Evolutionary conservation across 2,797 vertebrate genomes (phyloP).

Genomic region (Bryconaethiops microstoma): DNA sequence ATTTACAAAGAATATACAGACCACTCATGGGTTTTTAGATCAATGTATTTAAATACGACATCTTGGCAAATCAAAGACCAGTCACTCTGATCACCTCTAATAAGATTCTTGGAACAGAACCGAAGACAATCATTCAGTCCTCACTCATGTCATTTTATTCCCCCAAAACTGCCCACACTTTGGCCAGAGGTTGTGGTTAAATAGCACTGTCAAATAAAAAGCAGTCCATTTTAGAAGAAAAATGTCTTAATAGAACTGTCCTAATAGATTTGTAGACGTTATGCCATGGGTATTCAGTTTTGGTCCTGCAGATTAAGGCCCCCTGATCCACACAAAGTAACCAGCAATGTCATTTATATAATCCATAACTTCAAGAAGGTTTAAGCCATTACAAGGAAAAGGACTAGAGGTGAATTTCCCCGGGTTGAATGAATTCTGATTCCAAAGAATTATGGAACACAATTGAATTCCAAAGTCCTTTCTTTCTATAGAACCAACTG

Average conservation of each 20-base stretch:
- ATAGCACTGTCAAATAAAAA: background rate
- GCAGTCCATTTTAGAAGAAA: background rate
- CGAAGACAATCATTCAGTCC: background rate
- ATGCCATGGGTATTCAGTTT: background rate
- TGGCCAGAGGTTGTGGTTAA: background rate
- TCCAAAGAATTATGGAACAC: background rate
- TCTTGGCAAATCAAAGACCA: background rate
- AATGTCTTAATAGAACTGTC: no score
- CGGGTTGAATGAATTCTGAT: no score
- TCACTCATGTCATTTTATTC: background rate
- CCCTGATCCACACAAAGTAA: no score
- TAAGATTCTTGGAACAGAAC: background rate
- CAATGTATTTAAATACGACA: no score
- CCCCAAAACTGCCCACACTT: background rate
- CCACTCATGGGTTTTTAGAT: no score
- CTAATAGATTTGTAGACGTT: background rate
- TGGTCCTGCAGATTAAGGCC: no score
- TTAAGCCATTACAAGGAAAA: no score
- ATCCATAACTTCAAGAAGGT: no score
- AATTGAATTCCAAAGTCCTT: background rate
- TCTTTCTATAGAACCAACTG: background rate
- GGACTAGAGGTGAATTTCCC: no score
- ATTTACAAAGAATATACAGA: no score
- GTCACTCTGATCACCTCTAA: background rate
- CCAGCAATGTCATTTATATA: no score